These are phyloP conservation scores for Tupaia chinensis DNA, from an alignment of 2,113 vertebrate species.

Conservation along the genomic window DNA sequence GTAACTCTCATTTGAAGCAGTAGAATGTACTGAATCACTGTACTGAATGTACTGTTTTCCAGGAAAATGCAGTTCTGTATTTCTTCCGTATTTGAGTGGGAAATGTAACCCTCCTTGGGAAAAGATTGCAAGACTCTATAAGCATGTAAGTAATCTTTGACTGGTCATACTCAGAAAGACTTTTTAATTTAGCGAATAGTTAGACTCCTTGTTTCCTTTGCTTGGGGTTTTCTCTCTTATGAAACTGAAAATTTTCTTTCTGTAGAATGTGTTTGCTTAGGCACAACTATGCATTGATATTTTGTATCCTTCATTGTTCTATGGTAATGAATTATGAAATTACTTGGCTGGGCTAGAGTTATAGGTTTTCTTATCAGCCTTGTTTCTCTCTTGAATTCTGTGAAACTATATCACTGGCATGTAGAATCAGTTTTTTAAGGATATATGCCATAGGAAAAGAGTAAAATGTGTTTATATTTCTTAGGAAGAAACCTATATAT, in stretches of 20 bases:
- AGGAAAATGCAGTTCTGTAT: not conserved
- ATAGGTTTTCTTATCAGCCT: not conserved
- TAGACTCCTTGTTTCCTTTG: not conserved
- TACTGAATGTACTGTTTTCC: not conserved
- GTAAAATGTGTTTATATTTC: not conserved
- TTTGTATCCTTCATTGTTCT: conserved; percentile 29
- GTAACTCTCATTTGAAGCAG: not conserved
- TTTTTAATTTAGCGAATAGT: not conserved
- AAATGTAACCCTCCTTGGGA: conserved; percentile 8
- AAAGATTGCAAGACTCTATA: conserved; percentile 16
- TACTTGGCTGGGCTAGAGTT: not conserved
- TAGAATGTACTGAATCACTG: not conserved
- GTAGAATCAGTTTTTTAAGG: conserved; percentile 73
- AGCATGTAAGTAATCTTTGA: not conserved
- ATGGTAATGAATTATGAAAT: conserved; percentile 15
- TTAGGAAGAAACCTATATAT: not conserved
- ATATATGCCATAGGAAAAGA: not conserved
- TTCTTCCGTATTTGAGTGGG: not conserved
- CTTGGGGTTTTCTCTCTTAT: not conserved
- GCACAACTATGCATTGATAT: not conserved
- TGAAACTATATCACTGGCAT: conserved; percentile 57
- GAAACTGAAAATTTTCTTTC: conserved; percentile 54
- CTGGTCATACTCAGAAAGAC: conserved; percentile 11
- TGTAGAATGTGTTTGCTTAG: conserved; percentile 8
- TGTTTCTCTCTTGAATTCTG: conserved; percentile 49